Evolutionary conservation across 2,888 invertebrate genomes (phyloP).

Genomic region (Pandemis heparana): DNA sequence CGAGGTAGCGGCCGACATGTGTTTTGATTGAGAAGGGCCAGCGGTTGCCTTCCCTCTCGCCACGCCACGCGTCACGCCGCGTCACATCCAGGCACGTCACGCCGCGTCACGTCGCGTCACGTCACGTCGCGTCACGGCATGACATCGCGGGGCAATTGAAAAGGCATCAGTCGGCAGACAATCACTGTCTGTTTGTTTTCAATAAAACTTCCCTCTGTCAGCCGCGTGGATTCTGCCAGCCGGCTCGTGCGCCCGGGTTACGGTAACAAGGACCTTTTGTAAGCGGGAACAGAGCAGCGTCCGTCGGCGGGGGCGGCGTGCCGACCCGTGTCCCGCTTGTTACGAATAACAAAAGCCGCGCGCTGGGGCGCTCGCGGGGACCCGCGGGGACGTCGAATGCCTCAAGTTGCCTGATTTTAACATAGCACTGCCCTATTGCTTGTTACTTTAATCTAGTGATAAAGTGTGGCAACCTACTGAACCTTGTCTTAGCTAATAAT

Average conservation of each 20-base stretch:
- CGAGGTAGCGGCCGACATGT: slow-evolving; percentile 3
- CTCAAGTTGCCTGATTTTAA: too few species aligned
- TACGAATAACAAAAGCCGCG: slow-evolving; percentile 24
- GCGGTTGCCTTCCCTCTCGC: slow-evolving; percentile 3
- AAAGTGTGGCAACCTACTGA: too few species aligned
- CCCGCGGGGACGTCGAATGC: too few species aligned
- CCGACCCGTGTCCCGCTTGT: slow-evolving; percentile 20
- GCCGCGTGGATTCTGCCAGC: neutral
- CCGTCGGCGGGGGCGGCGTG: neutral
- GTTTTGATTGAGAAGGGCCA: slow-evolving; percentile 33
- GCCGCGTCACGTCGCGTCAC: slow-evolving; percentile 14
- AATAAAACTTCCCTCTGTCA: slow-evolving; percentile 39
- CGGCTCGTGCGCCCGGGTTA: too few species aligned
- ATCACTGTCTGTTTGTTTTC: slow-evolving; percentile 41
- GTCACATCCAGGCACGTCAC: neutral
- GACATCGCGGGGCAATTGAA: slow-evolving; percentile 14
- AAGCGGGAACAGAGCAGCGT: neutral
- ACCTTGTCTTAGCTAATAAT: too few species aligned
- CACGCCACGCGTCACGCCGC: neutral
- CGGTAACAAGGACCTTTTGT: neutral
- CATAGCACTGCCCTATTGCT: too few species aligned
- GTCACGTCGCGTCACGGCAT: slow-evolving; percentile 7
- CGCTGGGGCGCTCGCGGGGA: neutral
- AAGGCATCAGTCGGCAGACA: slow-evolving; percentile 29
- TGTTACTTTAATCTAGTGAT: too few species aligned